These are phyloP conservation scores for Smithornis capensis DNA, from an alignment of 2,113 vertebrate species.

Conservation along the genomic window DNA sequence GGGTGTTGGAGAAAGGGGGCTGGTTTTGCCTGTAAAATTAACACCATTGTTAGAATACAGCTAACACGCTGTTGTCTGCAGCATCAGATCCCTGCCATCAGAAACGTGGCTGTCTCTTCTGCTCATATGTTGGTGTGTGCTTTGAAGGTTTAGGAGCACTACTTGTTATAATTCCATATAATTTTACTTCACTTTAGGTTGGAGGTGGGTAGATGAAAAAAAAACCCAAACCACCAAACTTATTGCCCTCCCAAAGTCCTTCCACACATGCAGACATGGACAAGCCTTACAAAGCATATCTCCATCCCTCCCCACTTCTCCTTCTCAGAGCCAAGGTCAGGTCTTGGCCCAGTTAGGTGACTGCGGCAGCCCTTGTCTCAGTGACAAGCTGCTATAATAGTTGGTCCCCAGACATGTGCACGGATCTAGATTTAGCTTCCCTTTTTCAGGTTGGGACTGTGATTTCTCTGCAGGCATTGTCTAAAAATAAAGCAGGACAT, in stretches of 20 bases:
- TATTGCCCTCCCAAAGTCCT: background rate
- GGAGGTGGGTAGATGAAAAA: background rate
- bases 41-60: background rate
- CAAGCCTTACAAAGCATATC: background rate
- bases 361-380: background rate
- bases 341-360: background rate
- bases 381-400: background rate
- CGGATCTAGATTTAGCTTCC: background rate
- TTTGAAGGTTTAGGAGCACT: background rate
- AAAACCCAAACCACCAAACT: no score
- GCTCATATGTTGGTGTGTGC: background rate
- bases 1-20: rapidly evolving
- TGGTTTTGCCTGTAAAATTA: background rate
- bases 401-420: background rate
- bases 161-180: background rate
- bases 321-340: rapidly evolving
- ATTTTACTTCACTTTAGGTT: background rate
- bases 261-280: background rate
- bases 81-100: background rate
- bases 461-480: background rate
- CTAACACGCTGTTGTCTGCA: background rate
- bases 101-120: background rate
- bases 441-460: background rate
- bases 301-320: background rate
- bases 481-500: background rate